Percentiles rank a stretch among this genome's conserved stretches.
phyloP scores from a whole-genome alignment of 2,797 vertebrate genomes.

The Pterois miles region DNA sequence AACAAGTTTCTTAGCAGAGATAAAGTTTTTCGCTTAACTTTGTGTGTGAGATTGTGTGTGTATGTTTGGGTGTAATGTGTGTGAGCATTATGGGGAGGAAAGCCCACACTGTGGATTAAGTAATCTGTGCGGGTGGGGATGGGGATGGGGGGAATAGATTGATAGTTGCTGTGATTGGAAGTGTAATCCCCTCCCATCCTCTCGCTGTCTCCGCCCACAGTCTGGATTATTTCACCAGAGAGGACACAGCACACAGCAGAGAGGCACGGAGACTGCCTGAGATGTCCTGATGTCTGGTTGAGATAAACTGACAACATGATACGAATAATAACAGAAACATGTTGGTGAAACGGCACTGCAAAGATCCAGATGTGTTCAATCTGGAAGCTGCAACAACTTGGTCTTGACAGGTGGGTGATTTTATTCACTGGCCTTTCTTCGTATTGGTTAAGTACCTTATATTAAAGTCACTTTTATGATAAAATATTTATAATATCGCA shows the following conservation, averaged over 20 bases:
- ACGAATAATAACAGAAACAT: not conserved
- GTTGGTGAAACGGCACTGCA: not conserved
- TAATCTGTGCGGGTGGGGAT: constrained; percentile 22
- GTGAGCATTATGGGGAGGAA: not conserved
- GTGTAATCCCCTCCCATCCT: constrained; percentile 58
- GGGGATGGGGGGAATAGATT: constrained; percentile 30
- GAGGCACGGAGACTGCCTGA: constrained; percentile 2
- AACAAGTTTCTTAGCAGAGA: not conserved
- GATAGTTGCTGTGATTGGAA: constrained; percentile 53
- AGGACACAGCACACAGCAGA: constrained; percentile 10
- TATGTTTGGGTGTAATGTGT: not conserved
- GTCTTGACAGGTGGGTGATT: constrained; percentile 49
- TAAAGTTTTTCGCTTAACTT: not conserved
- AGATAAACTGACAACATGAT: not conserved
- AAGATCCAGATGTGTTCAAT: constrained; percentile 10
- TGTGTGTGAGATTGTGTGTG: not conserved
- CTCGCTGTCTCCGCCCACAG: constrained; percentile 39
- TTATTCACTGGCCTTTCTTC: constrained; percentile 3
- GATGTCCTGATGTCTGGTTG: not conserved
- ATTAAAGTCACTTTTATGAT: not conserved
- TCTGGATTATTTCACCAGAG: constrained; percentile 65
- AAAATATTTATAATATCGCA: too few species aligned
- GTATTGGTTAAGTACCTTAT: not conserved
- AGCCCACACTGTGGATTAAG: constrained; percentile 43
- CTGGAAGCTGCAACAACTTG: constrained; percentile 18